Evolutionary conservation across 1,140 invertebrate genomes (phyloP).

Genomic region (Thaumetopoea pityocampa): DNA sequence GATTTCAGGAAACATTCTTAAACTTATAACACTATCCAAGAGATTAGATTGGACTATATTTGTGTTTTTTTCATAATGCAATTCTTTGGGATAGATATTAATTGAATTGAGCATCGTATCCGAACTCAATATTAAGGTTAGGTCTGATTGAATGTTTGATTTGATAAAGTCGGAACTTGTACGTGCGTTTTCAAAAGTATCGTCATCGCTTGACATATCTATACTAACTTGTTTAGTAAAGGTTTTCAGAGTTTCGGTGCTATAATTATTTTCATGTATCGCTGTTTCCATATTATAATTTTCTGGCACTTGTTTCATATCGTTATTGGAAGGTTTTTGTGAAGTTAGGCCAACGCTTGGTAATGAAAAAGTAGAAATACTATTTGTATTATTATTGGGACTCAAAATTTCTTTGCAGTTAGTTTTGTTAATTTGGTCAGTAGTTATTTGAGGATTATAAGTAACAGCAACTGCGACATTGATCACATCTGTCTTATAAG

Average conservation of each 20-base stretch:
- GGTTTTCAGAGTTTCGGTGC: conserved; percentile 5
- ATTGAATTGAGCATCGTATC: not conserved
- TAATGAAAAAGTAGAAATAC: no score
- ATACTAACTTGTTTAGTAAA: conserved; percentile 1
- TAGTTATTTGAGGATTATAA: conserved; percentile 20
- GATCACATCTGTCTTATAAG: conserved; percentile 34
- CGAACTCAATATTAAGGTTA: conserved; percentile 19
- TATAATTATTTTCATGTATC: not conserved
- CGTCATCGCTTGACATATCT: conserved; percentile 8
- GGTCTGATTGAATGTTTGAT: conserved; percentile 17
- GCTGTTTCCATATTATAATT: no score
- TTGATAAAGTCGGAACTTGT: conserved; percentile 32
- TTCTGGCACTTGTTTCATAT: no score
- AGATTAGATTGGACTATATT: conserved; percentile 5
- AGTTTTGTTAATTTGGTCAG: conserved; percentile 11
- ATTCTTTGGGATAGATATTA: not conserved
- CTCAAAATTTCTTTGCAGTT: no score
- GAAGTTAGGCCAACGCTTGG: conserved; percentile 14
- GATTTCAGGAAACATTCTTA: conserved; percentile 25
- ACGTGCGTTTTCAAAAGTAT: conserved; percentile 26
- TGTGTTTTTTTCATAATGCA: not conserved
- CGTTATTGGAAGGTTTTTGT: conserved; percentile 1
- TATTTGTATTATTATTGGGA: no score
- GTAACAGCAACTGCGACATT: conserved; percentile 37
- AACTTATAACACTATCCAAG: conserved; percentile 29